phyloP scores from a whole-genome alignment of 2,797 vertebrate genomes.

The Sebastes diploproa region DNA sequence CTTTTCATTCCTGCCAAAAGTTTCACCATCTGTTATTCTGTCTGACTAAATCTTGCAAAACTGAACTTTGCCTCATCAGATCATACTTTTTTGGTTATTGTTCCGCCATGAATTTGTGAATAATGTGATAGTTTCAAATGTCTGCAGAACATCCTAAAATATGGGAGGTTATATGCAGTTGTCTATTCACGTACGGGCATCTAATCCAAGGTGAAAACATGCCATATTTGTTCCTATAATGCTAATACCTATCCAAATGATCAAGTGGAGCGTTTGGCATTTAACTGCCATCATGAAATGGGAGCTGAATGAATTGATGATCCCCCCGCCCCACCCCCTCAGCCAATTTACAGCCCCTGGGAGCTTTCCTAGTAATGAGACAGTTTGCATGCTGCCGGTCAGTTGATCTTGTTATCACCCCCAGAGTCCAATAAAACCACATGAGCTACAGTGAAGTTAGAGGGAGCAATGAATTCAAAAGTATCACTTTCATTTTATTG shows the following conservation, averaged over 20 bases:
- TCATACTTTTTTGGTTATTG: neutral
- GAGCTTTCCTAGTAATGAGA: constrained; percentile 44
- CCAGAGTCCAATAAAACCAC: constrained; percentile 37
- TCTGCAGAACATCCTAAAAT: neutral
- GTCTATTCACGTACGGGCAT: neutral
- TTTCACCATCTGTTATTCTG: neutral
- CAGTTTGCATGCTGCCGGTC: constrained; percentile 63
- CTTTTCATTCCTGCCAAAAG: neutral
- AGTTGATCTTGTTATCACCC: constrained; percentile 53
- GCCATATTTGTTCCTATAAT: neutral
- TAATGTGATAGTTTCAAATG: neutral
- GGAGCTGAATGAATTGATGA: constrained; percentile 37
- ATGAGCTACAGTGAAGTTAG: constrained; percentile 10
- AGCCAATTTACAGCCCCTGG: constrained; percentile 26
- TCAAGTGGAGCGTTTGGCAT: constrained; percentile 5
- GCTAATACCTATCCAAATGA: neutral
- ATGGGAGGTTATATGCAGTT: neutral
- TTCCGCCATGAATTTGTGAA: neutral
- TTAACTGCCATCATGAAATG: neutral
- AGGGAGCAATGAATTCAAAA: constrained; percentile 24
- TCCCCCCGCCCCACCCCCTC: neutral
- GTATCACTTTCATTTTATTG: constrained; percentile 13
- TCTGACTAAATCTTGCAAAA: neutral
- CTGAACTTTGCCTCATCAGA: neutral
- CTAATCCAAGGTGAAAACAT: neutral